A percentile compares a stretch with the other conserved stretches of the same genome.
Evolutionary conservation across 2,888 invertebrate genomes (phyloP).

Genomic region (Ernsta delagoae): DNA sequence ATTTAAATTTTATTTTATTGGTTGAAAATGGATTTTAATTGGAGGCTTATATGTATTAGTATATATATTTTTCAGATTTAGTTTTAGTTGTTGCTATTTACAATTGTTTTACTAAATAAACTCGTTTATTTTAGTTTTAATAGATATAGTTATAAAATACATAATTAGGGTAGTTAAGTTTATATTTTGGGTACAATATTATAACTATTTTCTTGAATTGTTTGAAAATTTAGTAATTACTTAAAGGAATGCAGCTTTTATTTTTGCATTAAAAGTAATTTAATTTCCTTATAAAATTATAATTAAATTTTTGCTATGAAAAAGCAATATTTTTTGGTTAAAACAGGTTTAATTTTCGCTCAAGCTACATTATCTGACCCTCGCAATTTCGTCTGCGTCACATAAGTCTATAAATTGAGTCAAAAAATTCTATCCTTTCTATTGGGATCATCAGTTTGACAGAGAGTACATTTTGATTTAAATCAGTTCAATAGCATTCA

Average conservation of each 20-base stretch:
- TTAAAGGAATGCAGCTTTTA: constrained; percentile 7
- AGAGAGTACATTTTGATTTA: too few species aligned
- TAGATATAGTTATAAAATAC: constrained; percentile 24
- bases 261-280: too few species aligned
- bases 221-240: constrained; percentile 15
- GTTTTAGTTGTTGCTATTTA: constrained; percentile 78
- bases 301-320: too few species aligned
- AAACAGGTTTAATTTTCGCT: too few species aligned
- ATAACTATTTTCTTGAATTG: constrained; percentile 13
- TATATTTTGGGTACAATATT: constrained; percentile 31
- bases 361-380: too few species aligned
- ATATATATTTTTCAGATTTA: constrained; percentile 46
- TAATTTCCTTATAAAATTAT: too few species aligned
- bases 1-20: constrained; percentile 66
- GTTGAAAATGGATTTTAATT: constrained; percentile 64
- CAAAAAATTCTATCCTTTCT: too few species aligned
- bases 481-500: too few species aligned
- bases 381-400: too few species aligned
- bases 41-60: constrained; percentile 66
- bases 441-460: too few species aligned
- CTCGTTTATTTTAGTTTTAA: constrained; percentile 38
- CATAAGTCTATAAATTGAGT: too few species aligned
- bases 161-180: constrained; percentile 31
- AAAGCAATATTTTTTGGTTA: too few species aligned
- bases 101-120: constrained; percentile 65